Conservation (phyloP, 2,113 vertebrate genomes). For the Nibea coibor region DNA sequence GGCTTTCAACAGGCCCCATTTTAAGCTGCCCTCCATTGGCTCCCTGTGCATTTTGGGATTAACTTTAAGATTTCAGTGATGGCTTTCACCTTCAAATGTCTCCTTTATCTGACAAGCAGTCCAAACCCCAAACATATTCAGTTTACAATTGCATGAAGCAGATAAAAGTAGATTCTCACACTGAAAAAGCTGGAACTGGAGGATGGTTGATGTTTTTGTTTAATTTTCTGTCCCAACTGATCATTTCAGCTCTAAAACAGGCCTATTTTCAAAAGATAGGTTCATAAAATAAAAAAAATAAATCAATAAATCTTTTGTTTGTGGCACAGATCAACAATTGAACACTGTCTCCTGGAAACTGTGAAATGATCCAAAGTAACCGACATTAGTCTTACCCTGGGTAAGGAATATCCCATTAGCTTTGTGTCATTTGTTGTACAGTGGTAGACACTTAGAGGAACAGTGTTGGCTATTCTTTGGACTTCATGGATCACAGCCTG, state of each 20-base stretch:
- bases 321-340: background rate
- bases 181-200: background rate
- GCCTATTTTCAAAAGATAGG: background rate
- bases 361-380: background rate
- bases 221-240: background rate
- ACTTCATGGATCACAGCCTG: slow-evolving; percentile 22
- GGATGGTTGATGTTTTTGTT: background rate
- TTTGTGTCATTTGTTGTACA: background rate
- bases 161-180: background rate
- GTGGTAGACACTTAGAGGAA: slow-evolving; percentile 11
- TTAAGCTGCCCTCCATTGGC: too few species aligned
- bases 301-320: background rate
- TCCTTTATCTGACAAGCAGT: background rate
- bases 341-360: background rate
- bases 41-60: too few species aligned
- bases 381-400: background rate
- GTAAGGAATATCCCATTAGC: slow-evolving; percentile 6
- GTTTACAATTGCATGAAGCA: background rate
- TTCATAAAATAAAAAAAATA: background rate
- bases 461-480: slow-evolving; percentile 4
- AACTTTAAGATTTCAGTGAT: too few species aligned
- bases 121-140: background rate
- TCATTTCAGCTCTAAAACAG: background rate
- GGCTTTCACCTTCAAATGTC: background rate
- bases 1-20: too few species aligned